Evolutionary conservation across 1,140 invertebrate genomes (phyloP).

Genomic region (Scaptomyza graminum): DNA sequence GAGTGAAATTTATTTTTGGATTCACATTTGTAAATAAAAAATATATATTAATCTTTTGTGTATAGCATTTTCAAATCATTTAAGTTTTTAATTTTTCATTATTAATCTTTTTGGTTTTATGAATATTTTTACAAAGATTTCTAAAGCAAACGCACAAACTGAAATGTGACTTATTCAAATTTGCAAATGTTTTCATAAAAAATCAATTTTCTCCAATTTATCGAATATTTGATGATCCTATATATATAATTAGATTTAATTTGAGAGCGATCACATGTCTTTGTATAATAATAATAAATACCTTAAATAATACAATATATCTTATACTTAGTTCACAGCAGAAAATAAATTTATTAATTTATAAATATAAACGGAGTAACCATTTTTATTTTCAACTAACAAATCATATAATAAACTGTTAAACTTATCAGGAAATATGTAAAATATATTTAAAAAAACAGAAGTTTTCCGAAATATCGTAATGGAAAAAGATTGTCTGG

Average conservation of each 20-base stretch:
- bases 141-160: no score
- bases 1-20: not conserved
- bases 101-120: no score
- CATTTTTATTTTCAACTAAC: not conserved
- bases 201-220: no score
- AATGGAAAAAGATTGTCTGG: not conserved
- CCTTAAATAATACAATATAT: not conserved
- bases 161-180: no score
- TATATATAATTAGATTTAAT: not conserved
- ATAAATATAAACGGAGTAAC: not conserved
- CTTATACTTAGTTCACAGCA: not conserved
- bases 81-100: no score
- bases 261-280: not conserved
- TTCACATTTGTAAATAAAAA: not conserved
- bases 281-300: not conserved
- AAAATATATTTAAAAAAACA: no score
- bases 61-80: not conserved
- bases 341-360: slow-evolving; percentile 14
- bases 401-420: not conserved
- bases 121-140: no score
- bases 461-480: not conserved
- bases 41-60: not conserved
- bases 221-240: no score
- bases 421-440: no score
- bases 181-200: no score